Evolutionary conservation across 2,797 vertebrate species (phyloP).

Genomic region (Amniataba percoides): DNA sequence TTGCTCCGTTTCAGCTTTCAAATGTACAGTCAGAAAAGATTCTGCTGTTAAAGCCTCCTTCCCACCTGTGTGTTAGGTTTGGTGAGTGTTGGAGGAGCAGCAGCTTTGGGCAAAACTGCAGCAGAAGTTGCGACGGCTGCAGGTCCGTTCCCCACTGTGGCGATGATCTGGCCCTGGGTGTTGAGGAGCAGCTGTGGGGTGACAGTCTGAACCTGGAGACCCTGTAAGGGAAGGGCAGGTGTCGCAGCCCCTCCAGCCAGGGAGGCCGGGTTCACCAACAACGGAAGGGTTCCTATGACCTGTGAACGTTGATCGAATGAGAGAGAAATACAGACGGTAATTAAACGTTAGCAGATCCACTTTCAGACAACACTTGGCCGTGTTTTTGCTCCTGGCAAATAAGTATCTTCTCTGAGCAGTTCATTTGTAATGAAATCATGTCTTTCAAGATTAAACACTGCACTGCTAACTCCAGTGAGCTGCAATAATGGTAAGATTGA

Average conservation of each 20-base stretch:
- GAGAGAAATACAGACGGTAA: background rate
- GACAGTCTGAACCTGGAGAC: slow-evolving; percentile 91
- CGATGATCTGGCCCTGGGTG: slow-evolving; percentile 95
- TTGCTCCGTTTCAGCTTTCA: background rate
- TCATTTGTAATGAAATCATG: slow-evolving; percentile 8
- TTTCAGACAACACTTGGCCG: background rate
- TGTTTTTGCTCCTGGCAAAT: background rate
- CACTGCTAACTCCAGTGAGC: slow-evolving; percentile 22
- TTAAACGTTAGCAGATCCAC: background rate
- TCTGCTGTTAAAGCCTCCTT: too few species aligned
- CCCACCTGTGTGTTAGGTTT: slow-evolving; percentile 83
- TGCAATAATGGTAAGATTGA: slow-evolving; percentile 25
- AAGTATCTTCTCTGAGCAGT: slow-evolving; percentile 2
- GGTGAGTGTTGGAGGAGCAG: slow-evolving; percentile 71
- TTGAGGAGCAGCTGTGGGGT: slow-evolving; percentile 94
- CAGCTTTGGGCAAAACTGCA: slow-evolving; percentile 85
- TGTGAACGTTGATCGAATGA: slow-evolving; percentile 58
- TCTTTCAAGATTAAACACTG: slow-evolving; percentile 25
- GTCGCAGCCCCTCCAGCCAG: slow-evolving; percentile 84
- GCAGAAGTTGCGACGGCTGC: slow-evolving; percentile 83
- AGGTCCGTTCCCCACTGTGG: slow-evolving; percentile 89
- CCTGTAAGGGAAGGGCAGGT: slow-evolving; percentile 86
- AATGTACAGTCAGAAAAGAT: background rate
- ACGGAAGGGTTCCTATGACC: slow-evolving; percentile 94
- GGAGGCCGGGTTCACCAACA: slow-evolving; percentile 91